Percentiles rank a stretch among this genome's conserved stretches.
These are phyloP conservation scores for Andrena dorsata DNA, from an alignment of 2,888 invertebrate genomes.

Conservation along the genomic window DNA sequence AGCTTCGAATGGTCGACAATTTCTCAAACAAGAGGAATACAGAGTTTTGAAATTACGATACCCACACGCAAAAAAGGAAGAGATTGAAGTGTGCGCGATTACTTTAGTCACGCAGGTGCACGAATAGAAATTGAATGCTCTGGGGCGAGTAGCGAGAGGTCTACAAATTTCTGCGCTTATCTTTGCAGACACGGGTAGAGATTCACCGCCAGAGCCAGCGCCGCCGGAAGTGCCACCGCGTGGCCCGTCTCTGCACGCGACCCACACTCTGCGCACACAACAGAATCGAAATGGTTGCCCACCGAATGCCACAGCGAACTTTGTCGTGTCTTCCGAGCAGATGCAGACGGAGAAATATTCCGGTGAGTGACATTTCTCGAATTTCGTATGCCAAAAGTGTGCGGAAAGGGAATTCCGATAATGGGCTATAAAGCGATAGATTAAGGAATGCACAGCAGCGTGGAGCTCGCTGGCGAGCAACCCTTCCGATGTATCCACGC, in stretches of 20 bases:
- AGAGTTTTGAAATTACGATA: background rate
- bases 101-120: conserved; percentile 12
- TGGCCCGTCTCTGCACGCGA: conserved; percentile 91
- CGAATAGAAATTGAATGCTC: background rate
- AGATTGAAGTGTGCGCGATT: background rate
- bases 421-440: background rate
- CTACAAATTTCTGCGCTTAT: background rate
- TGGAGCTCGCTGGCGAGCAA: background rate
- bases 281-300: conserved; percentile 80
- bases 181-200: conserved; percentile 87
- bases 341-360: conserved; percentile 79
- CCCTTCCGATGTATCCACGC: conserved; percentile 25
- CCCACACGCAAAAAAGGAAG: background rate
- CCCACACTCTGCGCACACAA: conserved; percentile 86
- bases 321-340: conserved; percentile 85
- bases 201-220: conserved; percentile 94
- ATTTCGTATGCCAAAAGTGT: background rate
- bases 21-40: too few species aligned
- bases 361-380: conserved; percentile 70
- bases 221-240: conserved; percentile 95
- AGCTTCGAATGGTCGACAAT: too few species aligned
- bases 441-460: background rate
- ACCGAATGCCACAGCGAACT: conserved; percentile 82
- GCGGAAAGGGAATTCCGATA: background rate
- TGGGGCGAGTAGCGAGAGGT: background rate